Evolutionary conservation across 2,888 invertebrate genomes (phyloP).

Genomic region (Drosophila engyochracea): DNA sequence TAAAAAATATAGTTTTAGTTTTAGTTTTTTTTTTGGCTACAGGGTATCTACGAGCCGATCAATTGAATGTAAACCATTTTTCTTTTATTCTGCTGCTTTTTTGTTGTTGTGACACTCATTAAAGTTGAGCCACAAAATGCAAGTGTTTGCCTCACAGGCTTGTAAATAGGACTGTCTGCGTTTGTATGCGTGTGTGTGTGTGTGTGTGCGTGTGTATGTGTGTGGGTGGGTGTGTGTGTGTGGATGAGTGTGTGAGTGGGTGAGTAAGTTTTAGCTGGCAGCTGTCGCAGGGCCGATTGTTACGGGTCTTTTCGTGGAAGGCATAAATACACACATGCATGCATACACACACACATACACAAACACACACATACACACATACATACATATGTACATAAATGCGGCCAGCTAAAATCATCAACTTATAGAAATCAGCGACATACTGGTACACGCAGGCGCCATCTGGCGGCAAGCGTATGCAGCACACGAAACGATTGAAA

Average conservation of each 20-base stretch:
- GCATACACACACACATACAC: background rate
- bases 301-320: slow-evolving; percentile 14
- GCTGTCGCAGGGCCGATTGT: slow-evolving; percentile 13
- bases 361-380: background rate
- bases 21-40: too few species aligned
- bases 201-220: slow-evolving; percentile 9
- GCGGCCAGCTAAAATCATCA: slow-evolving; percentile 39
- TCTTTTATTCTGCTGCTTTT: background rate
- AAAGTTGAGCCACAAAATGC: slow-evolving; percentile 37
- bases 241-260: background rate
- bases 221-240: background rate
- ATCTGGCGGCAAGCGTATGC: slow-evolving; percentile 30
- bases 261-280: background rate
- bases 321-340: background rate
- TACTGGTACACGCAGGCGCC: slow-evolving; percentile 40
- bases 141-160: slow-evolving; percentile 21
- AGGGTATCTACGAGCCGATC: background rate
- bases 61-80: background rate
- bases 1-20: too few species aligned
- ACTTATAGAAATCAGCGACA: slow-evolving; percentile 32
- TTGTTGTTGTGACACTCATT: slow-evolving; percentile 22
- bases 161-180: slow-evolving; percentile 37
- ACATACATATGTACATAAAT: slow-evolving; percentile 6
- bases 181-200: background rate
- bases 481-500: slow-evolving; percentile 20